phyloP scores from a whole-genome alignment of 2,888 invertebrate genomes.

The Pterostichus niger region DNA sequence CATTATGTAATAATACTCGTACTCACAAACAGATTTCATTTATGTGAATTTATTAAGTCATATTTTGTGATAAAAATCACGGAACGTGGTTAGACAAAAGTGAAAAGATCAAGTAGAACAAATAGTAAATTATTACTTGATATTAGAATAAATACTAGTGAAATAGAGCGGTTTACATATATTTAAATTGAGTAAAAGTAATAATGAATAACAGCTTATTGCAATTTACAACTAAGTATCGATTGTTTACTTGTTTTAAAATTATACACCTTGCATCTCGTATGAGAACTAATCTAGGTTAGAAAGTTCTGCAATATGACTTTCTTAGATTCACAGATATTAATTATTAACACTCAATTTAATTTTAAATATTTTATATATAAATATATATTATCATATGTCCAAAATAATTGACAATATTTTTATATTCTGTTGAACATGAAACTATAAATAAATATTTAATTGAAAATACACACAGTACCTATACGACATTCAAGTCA shows the following conservation, averaged over 20 bases:
- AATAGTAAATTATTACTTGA: not conserved
- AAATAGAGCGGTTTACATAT: not conserved
- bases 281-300: constrained; percentile 42
- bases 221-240: constrained; percentile 21
- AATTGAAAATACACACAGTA: no score
- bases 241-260: constrained; percentile 13
- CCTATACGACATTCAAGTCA: no score
- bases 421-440: no score
- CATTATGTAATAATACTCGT: no score
- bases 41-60: no score
- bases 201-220: not conserved
- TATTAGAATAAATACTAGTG: not conserved
- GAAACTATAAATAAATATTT: no score
- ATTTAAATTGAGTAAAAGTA: not conserved
- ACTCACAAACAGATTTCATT: no score
- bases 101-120: not conserved
- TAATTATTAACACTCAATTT: constrained; percentile 8
- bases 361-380: not conserved
- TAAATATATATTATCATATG: not conserved
- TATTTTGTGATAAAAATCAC: no score
- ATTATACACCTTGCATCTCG: constrained; percentile 23
- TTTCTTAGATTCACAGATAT: constrained; percentile 15
- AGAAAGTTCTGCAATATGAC: constrained; percentile 24
- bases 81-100: not conserved
- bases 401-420: not conserved